Percentiles rank a stretch among this genome's conserved stretches.
Evolutionary conservation across 2,888 invertebrate genomes (phyloP).

Genomic region (Copidosoma aretas): DNA sequence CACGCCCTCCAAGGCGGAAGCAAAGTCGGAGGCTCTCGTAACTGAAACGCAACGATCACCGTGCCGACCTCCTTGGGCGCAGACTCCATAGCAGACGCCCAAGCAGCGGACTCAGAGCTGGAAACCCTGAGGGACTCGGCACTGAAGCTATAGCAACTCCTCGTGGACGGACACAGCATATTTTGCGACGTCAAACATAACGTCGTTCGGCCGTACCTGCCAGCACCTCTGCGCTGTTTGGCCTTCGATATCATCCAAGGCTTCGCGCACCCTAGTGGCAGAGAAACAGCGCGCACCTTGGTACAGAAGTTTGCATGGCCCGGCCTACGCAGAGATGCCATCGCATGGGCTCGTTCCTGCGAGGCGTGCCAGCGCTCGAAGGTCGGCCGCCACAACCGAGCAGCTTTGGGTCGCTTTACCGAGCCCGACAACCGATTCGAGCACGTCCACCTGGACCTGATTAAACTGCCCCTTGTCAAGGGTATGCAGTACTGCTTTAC

Average conservation of each 20-base stretch:
- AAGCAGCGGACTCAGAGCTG: neutral
- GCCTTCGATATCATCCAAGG: constrained; percentile 42
- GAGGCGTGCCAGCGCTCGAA: constrained; percentile 55
- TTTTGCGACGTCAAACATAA: constrained; percentile 41
- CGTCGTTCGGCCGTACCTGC: constrained; percentile 42
- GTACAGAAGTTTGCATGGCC: constrained; percentile 12
- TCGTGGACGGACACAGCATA: constrained; percentile 7
- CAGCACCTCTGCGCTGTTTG: constrained; percentile 36
- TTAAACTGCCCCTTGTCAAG: constrained; percentile 38
- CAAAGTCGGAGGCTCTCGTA: too few relatives aligned
- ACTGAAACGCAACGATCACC: neutral
- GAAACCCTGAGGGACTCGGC: neutral
- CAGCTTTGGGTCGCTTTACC: neutral
- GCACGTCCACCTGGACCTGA: constrained; percentile 34
- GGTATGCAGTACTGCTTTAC: constrained; percentile 53
- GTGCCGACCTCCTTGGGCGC: neutral
- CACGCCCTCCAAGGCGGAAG: neutral
- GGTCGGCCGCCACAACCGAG: constrained; percentile 47
- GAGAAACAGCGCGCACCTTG: constrained; percentile 26
- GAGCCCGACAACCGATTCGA: constrained; percentile 13
- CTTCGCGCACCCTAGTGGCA: constrained; percentile 41
- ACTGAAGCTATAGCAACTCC: neutral
- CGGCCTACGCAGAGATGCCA: constrained; percentile 33
- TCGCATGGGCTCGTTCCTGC: constrained; percentile 51
- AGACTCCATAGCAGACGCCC: neutral